These are phyloP conservation scores for Chaetophractus vellerosus DNA, from an alignment of 2,797 vertebrate species.

Conservation along the genomic window DNA sequence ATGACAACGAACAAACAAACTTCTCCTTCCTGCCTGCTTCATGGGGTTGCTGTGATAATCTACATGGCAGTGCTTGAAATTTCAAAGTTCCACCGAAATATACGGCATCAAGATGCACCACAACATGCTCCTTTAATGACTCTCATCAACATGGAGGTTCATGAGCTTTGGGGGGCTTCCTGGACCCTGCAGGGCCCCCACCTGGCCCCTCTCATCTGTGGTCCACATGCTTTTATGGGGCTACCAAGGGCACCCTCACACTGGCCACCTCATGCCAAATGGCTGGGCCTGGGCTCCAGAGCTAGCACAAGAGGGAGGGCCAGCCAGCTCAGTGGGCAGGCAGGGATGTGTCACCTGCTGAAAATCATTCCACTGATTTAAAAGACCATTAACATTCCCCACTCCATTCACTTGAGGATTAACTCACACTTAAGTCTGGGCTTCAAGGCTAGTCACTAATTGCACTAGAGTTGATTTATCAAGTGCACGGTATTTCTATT, in stretches of 20 bases:
- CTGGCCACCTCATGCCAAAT: background rate
- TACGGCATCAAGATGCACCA: rapidly evolving
- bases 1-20: background rate
- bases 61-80: too few species aligned
- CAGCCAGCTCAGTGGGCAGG: constrained; percentile 16
- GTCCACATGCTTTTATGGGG: background rate
- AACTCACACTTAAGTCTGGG: constrained; percentile 94
- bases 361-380: constrained; percentile 93
- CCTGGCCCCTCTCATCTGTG: background rate
- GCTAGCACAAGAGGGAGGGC: background rate
- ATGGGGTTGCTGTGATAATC: background rate
- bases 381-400: constrained; percentile 93
- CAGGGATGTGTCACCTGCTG: constrained; percentile 86
- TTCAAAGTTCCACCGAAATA: background rate
- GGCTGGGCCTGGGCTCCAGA: background rate
- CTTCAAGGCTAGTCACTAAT: constrained; percentile 96
- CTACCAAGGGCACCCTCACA: background rate
- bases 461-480: constrained; percentile 96
- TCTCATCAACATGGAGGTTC: background rate
- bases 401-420: constrained; percentile 90
- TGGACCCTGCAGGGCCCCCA: background rate
- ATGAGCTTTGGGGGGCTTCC: background rate
- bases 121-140: background rate
- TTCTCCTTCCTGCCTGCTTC: constrained; percentile 1
- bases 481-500: constrained; percentile 88